Evolutionary conservation across 1,140 invertebrate genomes (phyloP), one percentile per base, ranked within the genome.

Genomic region (Cotesia typhae): DNA sequence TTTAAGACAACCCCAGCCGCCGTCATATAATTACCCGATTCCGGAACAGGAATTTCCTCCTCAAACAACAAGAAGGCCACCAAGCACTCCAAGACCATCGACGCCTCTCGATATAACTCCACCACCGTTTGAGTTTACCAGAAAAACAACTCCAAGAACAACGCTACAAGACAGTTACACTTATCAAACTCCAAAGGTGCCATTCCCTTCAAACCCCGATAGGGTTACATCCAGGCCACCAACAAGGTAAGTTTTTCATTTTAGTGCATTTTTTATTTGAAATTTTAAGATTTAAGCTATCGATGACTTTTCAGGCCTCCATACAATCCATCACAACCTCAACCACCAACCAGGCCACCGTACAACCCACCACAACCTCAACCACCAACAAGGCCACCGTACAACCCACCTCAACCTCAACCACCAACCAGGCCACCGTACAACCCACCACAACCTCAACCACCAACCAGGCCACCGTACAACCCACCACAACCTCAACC

Each of bases 371-470:
- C 73, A 51, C 41, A 53, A 10, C 74, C 53, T 14, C 55, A 65
- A 35, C 71, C 71, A 52, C 5, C 28, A 28, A 28, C 1, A 28
- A 28, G 28, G 28, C 28, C 28, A 2, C 28, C 28, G 3, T 28
- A 28, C 28, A 28, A 28, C 28, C 28, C 28, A 28, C 28, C 28
- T 0, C 28, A 28, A 28, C 28, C 28, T 2, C 28, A 28, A 28
- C 28, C 28, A 28, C 28, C 28, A 28, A 28, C 28, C 1, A 73
- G 66, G 10, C 67, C 72, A 57, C 63, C 66, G 17, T 67, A 66
- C 35, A 20, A 35, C 4, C 73, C 74, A 36, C 73, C 74, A 14
- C 72, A 71, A 17, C 67, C 52, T 28, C 74, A 60, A 70, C 60
- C 55, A 65, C 69, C 65, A 66, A 69, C 59, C 10, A 70, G 20